Evolutionary conservation across 1,140 invertebrate species (phyloP).

Genomic region (Chrysomallon squamiferum): DNA sequence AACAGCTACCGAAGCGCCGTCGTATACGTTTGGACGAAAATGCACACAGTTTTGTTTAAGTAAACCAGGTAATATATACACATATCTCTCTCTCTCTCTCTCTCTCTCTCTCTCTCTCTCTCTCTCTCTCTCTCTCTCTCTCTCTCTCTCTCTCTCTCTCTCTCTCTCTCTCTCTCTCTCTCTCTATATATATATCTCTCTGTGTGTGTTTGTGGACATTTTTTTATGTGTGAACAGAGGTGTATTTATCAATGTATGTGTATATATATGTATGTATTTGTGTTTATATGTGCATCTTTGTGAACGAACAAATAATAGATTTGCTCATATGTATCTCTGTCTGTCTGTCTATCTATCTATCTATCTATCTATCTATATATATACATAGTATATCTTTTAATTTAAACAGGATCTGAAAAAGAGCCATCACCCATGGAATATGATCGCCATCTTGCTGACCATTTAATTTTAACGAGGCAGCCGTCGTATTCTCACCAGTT

Average conservation of each 20-base stretch:
- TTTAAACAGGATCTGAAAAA: slow-evolving; percentile 26
- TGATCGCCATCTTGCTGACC: slow-evolving; percentile 40
- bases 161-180: background rate
- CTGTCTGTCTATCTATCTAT: background rate
- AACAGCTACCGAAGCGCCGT: slow-evolving; percentile 29
- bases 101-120: background rate
- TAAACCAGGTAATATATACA: slow-evolving; percentile 26
- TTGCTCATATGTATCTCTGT: background rate
- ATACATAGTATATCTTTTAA: background rate
- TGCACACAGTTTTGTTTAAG: slow-evolving; percentile 9
- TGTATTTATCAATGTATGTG: no score
- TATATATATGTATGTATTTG: no score
- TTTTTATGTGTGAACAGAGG: no score
- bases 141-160: background rate
- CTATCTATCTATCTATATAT: background rate
- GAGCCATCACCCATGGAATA: slow-evolving; percentile 50
- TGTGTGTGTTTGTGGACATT: no score
- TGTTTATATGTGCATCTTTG: no score
- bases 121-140: background rate
- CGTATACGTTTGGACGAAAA: slow-evolving; percentile 37
- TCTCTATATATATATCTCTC: background rate
- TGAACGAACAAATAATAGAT: no score
- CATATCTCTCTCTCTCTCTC: background rate
- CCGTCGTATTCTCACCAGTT: slow-evolving; percentile 48
- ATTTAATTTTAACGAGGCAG: slow-evolving; percentile 19